A percentile compares a stretch with the other conserved stretches of the same genome.
Evolutionary conservation across 2,888 invertebrate species (phyloP).

Genomic region (Drosophila bunnanda): DNA sequence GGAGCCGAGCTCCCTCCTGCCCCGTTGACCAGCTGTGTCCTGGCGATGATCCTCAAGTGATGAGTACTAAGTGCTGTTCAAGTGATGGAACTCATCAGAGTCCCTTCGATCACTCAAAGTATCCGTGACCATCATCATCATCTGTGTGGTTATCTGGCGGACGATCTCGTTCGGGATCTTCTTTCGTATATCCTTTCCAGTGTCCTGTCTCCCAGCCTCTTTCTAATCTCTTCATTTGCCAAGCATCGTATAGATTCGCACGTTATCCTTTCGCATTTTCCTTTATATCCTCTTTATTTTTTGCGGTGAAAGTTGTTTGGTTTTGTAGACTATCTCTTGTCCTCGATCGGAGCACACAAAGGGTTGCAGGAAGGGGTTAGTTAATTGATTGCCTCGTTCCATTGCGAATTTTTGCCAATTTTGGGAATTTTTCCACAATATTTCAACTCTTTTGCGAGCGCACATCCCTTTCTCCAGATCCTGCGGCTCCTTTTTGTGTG

Average conservation of each 20-base stretch:
- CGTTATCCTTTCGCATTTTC: slow-evolving; percentile 48
- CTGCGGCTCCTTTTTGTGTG: slow-evolving; percentile 28
- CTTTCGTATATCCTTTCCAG: not conserved
- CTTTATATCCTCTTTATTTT: slow-evolving; percentile 13
- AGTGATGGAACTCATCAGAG: slow-evolving; percentile 30
- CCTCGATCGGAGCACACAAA: slow-evolving; percentile 23
- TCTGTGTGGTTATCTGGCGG: slow-evolving; percentile 13
- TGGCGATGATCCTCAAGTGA: slow-evolving; percentile 31
- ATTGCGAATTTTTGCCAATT: slow-evolving; percentile 40
- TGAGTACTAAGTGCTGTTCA: slow-evolving; percentile 33
- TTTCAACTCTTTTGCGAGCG: slow-evolving; percentile 58
- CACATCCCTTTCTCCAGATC: slow-evolving; percentile 28
- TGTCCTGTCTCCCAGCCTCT: not conserved
- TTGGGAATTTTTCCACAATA: slow-evolving; percentile 47
- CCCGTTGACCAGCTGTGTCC: slow-evolving; percentile 33
- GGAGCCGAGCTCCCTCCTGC: not conserved
- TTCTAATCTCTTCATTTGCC: slow-evolving; percentile 32
- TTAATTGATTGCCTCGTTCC: slow-evolving; percentile 66
- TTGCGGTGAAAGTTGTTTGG: slow-evolving; percentile 75
- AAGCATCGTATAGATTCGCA: slow-evolving; percentile 59
- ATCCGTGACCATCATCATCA: slow-evolving; percentile 30
- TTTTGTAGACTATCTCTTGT: slow-evolving; percentile 47
- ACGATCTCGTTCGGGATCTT: slow-evolving; percentile 12
- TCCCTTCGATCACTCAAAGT: slow-evolving; percentile 38
- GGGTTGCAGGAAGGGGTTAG: slow-evolving; percentile 42